phyloP scores from a whole-genome alignment of 2,888 invertebrate species.

The Loripinus fragilis region DNA sequence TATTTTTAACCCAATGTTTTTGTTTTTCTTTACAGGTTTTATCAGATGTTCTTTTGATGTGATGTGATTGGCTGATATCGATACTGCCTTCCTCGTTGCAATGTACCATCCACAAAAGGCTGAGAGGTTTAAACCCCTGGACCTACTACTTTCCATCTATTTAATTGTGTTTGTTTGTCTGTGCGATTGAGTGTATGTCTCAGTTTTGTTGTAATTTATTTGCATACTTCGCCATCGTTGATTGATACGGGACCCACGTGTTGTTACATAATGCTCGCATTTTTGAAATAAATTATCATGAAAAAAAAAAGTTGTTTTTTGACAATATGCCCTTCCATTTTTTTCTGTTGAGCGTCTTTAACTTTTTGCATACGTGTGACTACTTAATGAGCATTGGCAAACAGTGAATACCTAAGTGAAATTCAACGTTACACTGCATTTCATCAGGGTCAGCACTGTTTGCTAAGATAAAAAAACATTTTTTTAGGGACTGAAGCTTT shows the following conservation, averaged over 20 bases:
- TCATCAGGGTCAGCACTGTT: no score
- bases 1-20: no score
- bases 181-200: background rate
- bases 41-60: background rate
- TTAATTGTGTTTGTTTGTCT: conserved; percentile 7
- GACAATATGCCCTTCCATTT: no score
- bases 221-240: background rate
- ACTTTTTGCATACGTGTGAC: no score
- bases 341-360: no score
- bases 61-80: conserved; percentile 10
- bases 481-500: no score
- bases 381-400: no score
- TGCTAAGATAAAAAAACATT: no score
- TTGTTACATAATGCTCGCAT: conserved; percentile 3
- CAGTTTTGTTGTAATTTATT: conserved; percentile 7
- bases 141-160: background rate
- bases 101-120: background rate
- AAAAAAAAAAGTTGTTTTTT: background rate
- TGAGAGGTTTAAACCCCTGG: background rate
- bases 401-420: no score
- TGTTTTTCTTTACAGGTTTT: conserved; percentile 4
- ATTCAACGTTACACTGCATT: no score
- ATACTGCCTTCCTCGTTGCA: background rate
- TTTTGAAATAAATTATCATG: background rate
- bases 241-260: conserved; percentile 34